These are phyloP conservation scores for Ceryle rudis DNA, from an alignment of 2,797 vertebrate species.

Conservation along the genomic window DNA sequence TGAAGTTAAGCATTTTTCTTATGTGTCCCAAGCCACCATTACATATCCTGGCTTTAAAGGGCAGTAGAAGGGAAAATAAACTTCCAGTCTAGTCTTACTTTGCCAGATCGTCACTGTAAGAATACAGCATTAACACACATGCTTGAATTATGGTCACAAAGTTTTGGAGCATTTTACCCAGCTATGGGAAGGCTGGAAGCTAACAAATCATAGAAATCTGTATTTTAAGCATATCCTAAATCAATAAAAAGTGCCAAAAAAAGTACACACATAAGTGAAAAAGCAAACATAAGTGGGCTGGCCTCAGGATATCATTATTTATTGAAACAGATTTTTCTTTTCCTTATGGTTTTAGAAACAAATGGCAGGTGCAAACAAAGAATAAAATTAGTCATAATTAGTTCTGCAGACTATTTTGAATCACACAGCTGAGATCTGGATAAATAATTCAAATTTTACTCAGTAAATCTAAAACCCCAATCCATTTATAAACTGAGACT, in stretches of 20 bases:
- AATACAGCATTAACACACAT: background rate
- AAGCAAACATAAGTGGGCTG: slow-evolving; percentile 1
- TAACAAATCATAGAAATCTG: slow-evolving; percentile 11
- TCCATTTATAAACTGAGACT: slow-evolving; percentile 14
- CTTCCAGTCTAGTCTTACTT: background rate
- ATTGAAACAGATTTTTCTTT: slow-evolving; percentile 26
- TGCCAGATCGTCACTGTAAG: background rate
- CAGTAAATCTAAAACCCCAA: slow-evolving; percentile 15
- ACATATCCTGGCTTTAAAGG: background rate
- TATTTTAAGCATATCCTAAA: slow-evolving; percentile 12
- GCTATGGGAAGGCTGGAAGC: background rate
- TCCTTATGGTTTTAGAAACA: slow-evolving; percentile 33
- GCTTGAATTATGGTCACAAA: background rate
- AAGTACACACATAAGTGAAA: background rate
- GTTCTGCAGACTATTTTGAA: slow-evolving; percentile 7
- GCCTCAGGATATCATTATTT: slow-evolving; percentile 37
- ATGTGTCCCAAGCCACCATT: background rate
- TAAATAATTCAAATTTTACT: slow-evolving; percentile 44
- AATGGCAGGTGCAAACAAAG: slow-evolving; percentile 39
- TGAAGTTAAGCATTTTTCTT: background rate
- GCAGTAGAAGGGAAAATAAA: background rate
- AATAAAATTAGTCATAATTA: slow-evolving; percentile 31
- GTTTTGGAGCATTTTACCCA: background rate
- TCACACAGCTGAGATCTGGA: slow-evolving; percentile 1
- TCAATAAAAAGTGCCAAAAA: slow-evolving; percentile 19